These are phyloP conservation scores for Kryptolebias ocellatus DNA, from an alignment of 2,797 vertebrate genomes.

Conservation along the genomic window DNA sequence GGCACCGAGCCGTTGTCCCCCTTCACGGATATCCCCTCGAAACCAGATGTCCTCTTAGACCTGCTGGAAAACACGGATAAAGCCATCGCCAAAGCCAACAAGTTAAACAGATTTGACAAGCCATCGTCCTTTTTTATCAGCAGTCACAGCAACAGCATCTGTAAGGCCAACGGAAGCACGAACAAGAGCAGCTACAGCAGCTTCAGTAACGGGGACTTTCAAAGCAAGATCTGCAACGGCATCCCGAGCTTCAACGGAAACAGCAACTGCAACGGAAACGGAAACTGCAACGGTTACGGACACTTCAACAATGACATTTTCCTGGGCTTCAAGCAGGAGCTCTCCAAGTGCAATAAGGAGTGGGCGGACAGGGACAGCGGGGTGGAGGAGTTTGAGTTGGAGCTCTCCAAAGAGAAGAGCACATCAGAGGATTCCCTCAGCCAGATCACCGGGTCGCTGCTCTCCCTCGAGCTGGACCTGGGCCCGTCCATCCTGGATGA, in stretches of 20 bases:
- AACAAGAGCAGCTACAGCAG: slow-evolving; percentile 75
- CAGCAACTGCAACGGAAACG: slow-evolving; percentile 53
- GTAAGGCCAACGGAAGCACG: slow-evolving; percentile 71
- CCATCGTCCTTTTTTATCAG: slow-evolving; percentile 80
- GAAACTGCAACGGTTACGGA: slow-evolving; percentile 60
- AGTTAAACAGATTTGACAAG: slow-evolving; percentile 81
- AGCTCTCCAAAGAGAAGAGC: slow-evolving; percentile 87
- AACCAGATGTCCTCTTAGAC: slow-evolving; percentile 85
- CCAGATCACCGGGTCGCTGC: slow-evolving; percentile 90
- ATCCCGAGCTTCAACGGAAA: slow-evolving; percentile 39
- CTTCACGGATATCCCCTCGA: slow-evolving; percentile 64
- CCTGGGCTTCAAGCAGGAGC: slow-evolving; percentile 83
- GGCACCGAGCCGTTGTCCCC: slow-evolving; percentile 83
- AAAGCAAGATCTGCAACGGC: slow-evolving; percentile 50
- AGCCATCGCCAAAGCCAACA: slow-evolving; percentile 78
- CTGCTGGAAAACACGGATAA: slow-evolving; percentile 84
- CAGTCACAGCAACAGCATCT: slow-evolving; percentile 76
- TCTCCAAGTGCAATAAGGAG: slow-evolving; percentile 85
- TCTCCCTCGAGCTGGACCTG: slow-evolving; percentile 95
- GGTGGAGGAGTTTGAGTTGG: slow-evolving; percentile 87
- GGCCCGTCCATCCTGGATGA: slow-evolving; percentile 98
- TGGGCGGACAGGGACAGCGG: slow-evolving; percentile 90
- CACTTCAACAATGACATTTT: slow-evolving; percentile 64
- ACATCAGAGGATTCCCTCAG: slow-evolving; percentile 88
- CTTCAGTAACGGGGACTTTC: slow-evolving; percentile 64